phyloP scores from a whole-genome alignment of 2,113 vertebrate species.

The Callithrix jacchus region DNA sequence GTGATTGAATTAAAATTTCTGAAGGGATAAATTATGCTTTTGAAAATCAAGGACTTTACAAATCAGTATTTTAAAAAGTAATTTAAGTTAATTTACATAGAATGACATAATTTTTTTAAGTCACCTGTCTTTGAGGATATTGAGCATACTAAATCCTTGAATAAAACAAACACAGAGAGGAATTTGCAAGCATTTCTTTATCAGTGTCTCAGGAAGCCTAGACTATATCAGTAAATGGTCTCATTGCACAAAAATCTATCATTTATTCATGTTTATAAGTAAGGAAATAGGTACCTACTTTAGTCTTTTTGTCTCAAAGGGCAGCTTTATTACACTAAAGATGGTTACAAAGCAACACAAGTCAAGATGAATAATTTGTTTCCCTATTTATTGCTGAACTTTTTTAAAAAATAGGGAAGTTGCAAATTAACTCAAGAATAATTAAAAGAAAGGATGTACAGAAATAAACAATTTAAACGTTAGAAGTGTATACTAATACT shows the following conservation, averaged over 20 bases:
- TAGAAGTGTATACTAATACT: constrained; percentile 36
- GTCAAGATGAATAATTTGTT: neutral
- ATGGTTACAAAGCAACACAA: neutral
- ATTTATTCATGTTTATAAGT: constrained; percentile 15
- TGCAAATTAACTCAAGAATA: neutral
- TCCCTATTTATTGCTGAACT: neutral
- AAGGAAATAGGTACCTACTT: constrained; percentile 30
- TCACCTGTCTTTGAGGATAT: neutral
- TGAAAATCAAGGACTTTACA: constrained; percentile 44
- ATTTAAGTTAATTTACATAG: constrained; percentile 53
- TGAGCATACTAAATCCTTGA: neutral
- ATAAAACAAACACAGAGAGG: neutral
- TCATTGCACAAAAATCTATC: neutral
- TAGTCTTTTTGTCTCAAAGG: neutral
- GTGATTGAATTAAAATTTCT: constrained; percentile 53
- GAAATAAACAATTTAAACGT: neutral
- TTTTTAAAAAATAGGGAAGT: neutral
- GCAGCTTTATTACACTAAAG: neutral
- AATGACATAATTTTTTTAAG: neutral
- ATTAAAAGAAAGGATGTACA: neutral
- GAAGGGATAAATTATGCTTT: constrained; percentile 58
- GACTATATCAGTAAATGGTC: neutral
- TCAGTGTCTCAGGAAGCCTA: constrained; percentile 1
- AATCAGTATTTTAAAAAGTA: constrained; percentile 5
- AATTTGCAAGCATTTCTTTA: constrained; percentile 19